Base-by-base conservation (phyloP, 64 coral and sea anemone genomes). In the Montipora sp. region DNA sequence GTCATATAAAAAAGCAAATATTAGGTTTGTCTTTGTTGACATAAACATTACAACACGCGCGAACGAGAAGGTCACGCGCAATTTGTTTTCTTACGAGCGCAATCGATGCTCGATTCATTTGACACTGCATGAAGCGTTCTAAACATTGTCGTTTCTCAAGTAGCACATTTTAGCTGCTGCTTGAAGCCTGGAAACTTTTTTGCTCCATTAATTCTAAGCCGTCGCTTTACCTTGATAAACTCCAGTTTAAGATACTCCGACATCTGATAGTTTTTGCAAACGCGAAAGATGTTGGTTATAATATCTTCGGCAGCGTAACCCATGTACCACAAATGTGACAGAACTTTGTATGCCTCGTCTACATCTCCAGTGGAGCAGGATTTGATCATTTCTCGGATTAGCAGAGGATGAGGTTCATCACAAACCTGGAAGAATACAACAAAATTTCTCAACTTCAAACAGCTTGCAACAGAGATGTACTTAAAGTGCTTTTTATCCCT, bases 271-370 rank as follows among this genome's bases (percentile, higher is more conserved):
- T 92, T 94, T 80, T 99, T 99, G 53, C 92, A 99, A 48, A 99
- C 98, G 46, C 98, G 94, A 79, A 99, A 99, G 47, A 99, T 94
- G 59, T 93, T 99, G 43, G 98, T 94, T 49, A 99, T 99, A 27
- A 99, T 99, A 51, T 99, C 98, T 50, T 99, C 94, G 2, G 98
- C 89, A 14, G 98, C 95, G 51, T 99, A 99, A 0, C 98, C 98
- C 98, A 99, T 99, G 83, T 99, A 85, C 98, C 98, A 99, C 1
- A 96, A 89, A 71, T 99, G 94, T 16, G 98, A 93, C n/a, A 99
- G 92, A 16, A 93, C 90, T 47, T 99, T 99, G 66, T 96, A 99
- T 0, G 98, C 98, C 23, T 96, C 94, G 71, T 99, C 98, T 12
- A 99, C 93, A 7, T 96, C 94, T 10, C 98, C 98, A 60, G 43